Evolutionary conservation across 2,888 invertebrate genomes (phyloP).

Genomic region (Eretmocerus hayati): DNA sequence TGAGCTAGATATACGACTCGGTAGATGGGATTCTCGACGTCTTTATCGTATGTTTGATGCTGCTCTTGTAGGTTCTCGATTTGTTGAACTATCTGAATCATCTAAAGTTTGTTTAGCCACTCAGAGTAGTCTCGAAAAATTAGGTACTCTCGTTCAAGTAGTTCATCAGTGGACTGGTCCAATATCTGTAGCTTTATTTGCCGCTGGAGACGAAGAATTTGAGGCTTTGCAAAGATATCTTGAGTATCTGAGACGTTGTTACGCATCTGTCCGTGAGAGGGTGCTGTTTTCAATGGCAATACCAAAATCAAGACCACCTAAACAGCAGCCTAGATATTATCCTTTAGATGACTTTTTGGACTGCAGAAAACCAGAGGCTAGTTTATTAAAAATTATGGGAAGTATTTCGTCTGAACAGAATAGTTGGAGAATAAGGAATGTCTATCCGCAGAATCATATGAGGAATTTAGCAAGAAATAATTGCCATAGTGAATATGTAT

Average conservation of each 20-base stretch:
- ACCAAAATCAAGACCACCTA: slow-evolving; percentile 55
- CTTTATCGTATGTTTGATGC: slow-evolving; percentile 69
- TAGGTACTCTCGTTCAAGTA: slow-evolving; percentile 70
- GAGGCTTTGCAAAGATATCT: slow-evolving; percentile 66
- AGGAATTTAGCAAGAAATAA: slow-evolving; percentile 80
- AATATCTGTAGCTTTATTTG: slow-evolving; percentile 76
- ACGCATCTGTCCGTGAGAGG: slow-evolving; percentile 63
- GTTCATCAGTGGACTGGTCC: slow-evolving; percentile 80
- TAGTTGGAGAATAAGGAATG: slow-evolving; percentile 67
- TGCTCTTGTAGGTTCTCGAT: slow-evolving; percentile 62
- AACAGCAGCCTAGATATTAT: slow-evolving; percentile 33
- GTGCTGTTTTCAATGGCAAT: slow-evolving; percentile 70
- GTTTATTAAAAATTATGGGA: slow-evolving; percentile 55
- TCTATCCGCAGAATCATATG: slow-evolving; percentile 85
- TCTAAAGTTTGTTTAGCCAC: slow-evolving; percentile 71
- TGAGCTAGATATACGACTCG: slow-evolving; percentile 59
- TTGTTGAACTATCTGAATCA: slow-evolving; percentile 53
- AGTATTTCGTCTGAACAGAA: slow-evolving; percentile 57
- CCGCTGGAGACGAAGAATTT: slow-evolving; percentile 71
- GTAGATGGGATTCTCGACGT: slow-evolving; percentile 68
- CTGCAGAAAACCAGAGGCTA: slow-evolving; percentile 64
- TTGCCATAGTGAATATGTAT: slow-evolving; percentile 73
- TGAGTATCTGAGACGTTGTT: slow-evolving; percentile 69
- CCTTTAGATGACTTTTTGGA: slow-evolving; percentile 45
- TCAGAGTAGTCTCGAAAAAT: slow-evolving; percentile 76